Base-by-base conservation (phyloP, 1,140 invertebrate species). In the Panagrolaimus sp. region DNA sequence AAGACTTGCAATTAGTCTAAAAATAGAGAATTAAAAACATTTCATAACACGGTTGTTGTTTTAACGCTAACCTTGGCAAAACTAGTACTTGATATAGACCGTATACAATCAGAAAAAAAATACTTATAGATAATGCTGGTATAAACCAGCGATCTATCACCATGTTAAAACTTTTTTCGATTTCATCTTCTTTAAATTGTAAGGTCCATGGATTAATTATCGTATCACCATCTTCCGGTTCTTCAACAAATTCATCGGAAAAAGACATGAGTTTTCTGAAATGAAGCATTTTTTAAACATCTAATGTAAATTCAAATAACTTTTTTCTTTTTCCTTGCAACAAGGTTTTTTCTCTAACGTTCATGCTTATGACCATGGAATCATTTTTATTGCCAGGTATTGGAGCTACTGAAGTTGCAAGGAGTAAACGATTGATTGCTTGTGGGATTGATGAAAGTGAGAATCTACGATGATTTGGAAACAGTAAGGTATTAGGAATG, bases 91-190 rank as follows among this genome's bases (percentile, higher is more conserved):
- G 79, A 67, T 77, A 81, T 25, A 81, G 63, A 7, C 75, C 79
- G 43, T 76, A 83, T 16, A 81, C 53, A 5, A 80, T 70, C 14
- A 81, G 66, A 51, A 83, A 83, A 65, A 81, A 71, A 45, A 81
- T 80, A n/a, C 66, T 69, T 13, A 80, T 78, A 5, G 81, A 73
- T 5, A 81, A 63, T 11, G 75, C 82, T 27, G 79, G 81, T 47
- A 81, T 83, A 61, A 81, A 81, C 79, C 79, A 81, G 23, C 78
- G 79, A 68, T 81, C 79, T 44, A 82, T 72, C 68, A 82, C 77
- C 23, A 71, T 67, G 46, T 83, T 76, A 66, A 72, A 81, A 16
- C 42, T 63, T 20, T 70, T 64, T 61, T 78, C 76, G 27, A 78
- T 46, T 14, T 31, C 65, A 0, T 9, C 16, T 14, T 78, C 78